A percentile compares a stretch with the other conserved stretches of the same genome.
phyloP scores from a whole-genome alignment of 92 coral and sea anemone genomes.

The Zoanthus sociatus region DNA sequence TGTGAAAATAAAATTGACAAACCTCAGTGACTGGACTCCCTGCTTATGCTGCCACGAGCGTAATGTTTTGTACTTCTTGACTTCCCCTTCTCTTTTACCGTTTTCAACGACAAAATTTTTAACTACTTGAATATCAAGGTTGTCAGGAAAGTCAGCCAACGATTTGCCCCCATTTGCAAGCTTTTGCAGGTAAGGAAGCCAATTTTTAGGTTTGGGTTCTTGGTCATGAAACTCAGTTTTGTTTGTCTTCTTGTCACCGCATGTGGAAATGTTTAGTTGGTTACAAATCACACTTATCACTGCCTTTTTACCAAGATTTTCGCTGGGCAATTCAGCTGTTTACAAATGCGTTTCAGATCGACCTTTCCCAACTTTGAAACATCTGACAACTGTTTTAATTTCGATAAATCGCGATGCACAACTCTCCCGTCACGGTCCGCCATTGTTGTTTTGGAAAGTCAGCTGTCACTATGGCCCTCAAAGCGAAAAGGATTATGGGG shows the following conservation, averaged over 20 bases:
- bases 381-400: background rate
- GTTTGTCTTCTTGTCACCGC: constrained; percentile 41
- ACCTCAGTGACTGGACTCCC: no score
- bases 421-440: background rate
- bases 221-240: constrained; percentile 13
- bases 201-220: constrained; percentile 2
- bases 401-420: background rate
- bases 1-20: no score
- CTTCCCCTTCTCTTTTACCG: no score
- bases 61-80: no score
- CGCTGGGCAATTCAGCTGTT: background rate
- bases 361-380: constrained; percentile 14
- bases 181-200: constrained; percentile 45
- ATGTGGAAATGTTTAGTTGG: constrained; percentile 61
- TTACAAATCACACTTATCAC: constrained; percentile 51
- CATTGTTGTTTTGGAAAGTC: constrained; percentile 28
- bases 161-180: no score
- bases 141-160: no score
- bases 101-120: no score
- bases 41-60: no score
- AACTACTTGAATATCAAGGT: no score
- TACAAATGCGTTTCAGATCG: constrained; percentile 9
- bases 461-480: constrained; percentile 44
- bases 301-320: constrained; percentile 47
- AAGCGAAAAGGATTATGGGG: constrained; percentile 53